Evolutionary conservation across 1,140 invertebrate genomes (phyloP).

Genomic region (Drosophila ogumai): DNA sequence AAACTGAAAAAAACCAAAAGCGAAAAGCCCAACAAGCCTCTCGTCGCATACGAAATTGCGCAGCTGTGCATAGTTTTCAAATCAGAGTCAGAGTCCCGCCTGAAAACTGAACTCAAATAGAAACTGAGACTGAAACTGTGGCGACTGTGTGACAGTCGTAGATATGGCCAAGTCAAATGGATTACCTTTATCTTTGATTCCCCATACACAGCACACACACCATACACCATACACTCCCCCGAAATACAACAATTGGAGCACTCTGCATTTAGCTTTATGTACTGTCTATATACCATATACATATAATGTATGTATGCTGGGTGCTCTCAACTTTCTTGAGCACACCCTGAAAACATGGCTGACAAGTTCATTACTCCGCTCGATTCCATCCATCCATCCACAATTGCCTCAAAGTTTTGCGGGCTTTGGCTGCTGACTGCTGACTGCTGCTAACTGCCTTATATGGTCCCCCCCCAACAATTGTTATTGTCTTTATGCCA

Average conservation of each 20-base stretch:
- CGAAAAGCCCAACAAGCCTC: slow-evolving; percentile 17
- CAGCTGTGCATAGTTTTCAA: slow-evolving; percentile 78
- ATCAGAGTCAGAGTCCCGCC: slow-evolving; percentile 16
- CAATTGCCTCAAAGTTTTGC: slow-evolving; percentile 31
- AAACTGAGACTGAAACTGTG: slow-evolving; percentile 31
- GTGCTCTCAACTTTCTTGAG: slow-evolving; percentile 67
- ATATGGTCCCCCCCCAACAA: slow-evolving; percentile 27
- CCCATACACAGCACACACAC: background rate
- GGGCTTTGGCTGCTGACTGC: background rate
- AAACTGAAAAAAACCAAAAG: slow-evolving; percentile 7
- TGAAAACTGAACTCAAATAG: background rate
- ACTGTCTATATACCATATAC: slow-evolving; percentile 17
- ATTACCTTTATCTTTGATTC: slow-evolving; percentile 70
- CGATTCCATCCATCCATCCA: slow-evolving; percentile 22
- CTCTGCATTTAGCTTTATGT: slow-evolving; percentile 47
- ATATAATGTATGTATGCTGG: background rate
- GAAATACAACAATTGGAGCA: slow-evolving; percentile 68
- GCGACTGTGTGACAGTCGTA: slow-evolving; percentile 67
- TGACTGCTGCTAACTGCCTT: slow-evolving; percentile 39
- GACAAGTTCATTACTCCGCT: slow-evolving; percentile 79
- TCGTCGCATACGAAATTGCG: slow-evolving; percentile 49
- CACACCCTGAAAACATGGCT: slow-evolving; percentile 75
- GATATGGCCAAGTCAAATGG: slow-evolving; percentile 81
- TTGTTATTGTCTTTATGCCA: slow-evolving; percentile 50
- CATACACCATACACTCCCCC: slow-evolving; percentile 13